Base-by-base conservation (phyloP, 2,888 invertebrate species). In the Elysia crispata region DNA sequence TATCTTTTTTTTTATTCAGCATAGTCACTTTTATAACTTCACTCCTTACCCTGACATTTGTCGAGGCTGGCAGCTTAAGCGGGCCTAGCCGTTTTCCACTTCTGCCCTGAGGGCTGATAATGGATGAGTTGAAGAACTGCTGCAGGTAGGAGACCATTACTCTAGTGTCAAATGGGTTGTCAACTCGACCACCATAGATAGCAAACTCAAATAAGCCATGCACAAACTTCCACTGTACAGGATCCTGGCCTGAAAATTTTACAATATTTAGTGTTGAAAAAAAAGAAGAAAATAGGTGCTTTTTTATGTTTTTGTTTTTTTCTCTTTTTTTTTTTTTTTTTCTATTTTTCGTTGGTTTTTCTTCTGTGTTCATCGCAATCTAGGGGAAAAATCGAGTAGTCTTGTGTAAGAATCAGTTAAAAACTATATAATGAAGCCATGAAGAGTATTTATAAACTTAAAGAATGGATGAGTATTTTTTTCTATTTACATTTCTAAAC, bases 151-250 rank as follows among this genome's bases (percentile, higher is more conserved):
- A 94, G 84, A 93, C 93, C 84, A 96, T 91, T 18, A 96, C 95
- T 49, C 94, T 92, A 83, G 94, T 92, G 91, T 97, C 97, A 88
- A 95, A 95, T 3, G 93, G 92, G 88, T 96, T 96, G 91, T 97
- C 97, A 30, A 97, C 94, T 76, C 96, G 93, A 0, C 97, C 97
- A 0, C 97, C 97, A 89, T 97, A 97, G 73, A 97, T 95, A 0
- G 96, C 95, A 85, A 95, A 94, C 87, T 95, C 95, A 88, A 95
- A 94, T 30, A 97, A 92, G 1, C 96, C 96, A 86, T 95, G 95
- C 73, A 97, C 93, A 84, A 95, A 95, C 79, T 94, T 94, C 96
- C 96, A 97, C 85, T 95, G 94, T 6, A 92, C 83, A n/a, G 49
- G 33, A 33, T 89, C 89, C 49, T 87, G 86, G 54, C 85, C 90